Evolutionary conservation across 2,888 invertebrate genomes (phyloP), one percentile per base, ranked within the genome.

Genomic region (Sinohyriopsis cumingii): DNA sequence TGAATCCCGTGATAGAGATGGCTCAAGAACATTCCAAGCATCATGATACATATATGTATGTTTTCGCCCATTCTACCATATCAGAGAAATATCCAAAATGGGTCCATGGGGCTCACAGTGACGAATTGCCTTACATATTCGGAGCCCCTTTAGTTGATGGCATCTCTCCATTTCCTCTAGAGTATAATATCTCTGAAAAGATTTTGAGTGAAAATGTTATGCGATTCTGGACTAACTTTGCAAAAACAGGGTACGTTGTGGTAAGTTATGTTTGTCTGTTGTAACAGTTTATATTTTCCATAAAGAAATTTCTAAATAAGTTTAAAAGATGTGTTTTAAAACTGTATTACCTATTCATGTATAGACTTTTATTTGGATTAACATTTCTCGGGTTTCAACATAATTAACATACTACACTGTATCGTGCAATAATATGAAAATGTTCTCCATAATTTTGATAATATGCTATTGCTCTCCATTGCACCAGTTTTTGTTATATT

Each of bases 21-120:
- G 96, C 95, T 2, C 95, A 96, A 90, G 93, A 95, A 65, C 97
- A 97, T 91, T 95, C 96, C 25, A 84, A 87, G 73, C 95, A 95
- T 89, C 82, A 85, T 93, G 60, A 84, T 55, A 90, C 89, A 3
- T 90, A 86, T 78, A 81, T 90, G 64, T 90, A 89, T 75, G 84
- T 86, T n/a, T 90, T 90, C 77, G 85, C 82, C 62, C 96, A 97
- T 90, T 96, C 97, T 90, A 95, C 96, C 12, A 95, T 95, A 90
- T 94, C 94, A 82, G 96, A 96, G 67, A 95, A 95, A 28, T 82
- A 82, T 57, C 79, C 82, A 0, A 70, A 79, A 62, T 82, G 84
- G 83, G 79, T 84, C 6, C 81, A 81, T 65, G 86, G 84, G 45
- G 84, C 86, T 15, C 86, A 86, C 74, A 87, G 86, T 0, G 88